Conservation (phyloP, 2,888 invertebrate species). For the Julus scandinavius region DNA sequence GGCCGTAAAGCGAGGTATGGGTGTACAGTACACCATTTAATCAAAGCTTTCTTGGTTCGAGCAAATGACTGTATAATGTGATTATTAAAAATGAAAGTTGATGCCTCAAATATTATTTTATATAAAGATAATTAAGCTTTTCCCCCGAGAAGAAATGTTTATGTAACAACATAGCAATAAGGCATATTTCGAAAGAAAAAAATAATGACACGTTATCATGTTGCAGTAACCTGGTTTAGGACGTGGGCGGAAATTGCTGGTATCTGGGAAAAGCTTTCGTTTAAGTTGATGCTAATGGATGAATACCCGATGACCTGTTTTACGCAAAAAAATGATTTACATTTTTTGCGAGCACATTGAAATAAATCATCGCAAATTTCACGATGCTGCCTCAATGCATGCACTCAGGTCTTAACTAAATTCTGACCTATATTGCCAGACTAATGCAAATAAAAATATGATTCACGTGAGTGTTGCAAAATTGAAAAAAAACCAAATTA, state of each 20-base stretch:
- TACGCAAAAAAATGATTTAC: not conserved
- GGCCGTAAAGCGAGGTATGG: too few relatives aligned
- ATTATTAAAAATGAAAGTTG: too few relatives aligned
- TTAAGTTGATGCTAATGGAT: not conserved
- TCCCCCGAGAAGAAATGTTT: too few relatives aligned
- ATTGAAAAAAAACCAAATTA: conserved; percentile 5
- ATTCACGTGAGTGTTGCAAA: not conserved
- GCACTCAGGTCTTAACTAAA: not conserved
- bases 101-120: too few relatives aligned
- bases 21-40: too few relatives aligned
- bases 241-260: not conserved
- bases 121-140: too few relatives aligned
- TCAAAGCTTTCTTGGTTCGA: too few relatives aligned
- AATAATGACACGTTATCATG: not conserved
- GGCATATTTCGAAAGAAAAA: too few relatives aligned
- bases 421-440: not conserved
- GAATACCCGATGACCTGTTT: not conserved
- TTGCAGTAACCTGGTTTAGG: not conserved
- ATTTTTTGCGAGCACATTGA: not conserved
- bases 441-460: not conserved
- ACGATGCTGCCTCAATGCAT: not conserved
- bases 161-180: too few relatives aligned
- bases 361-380: not conserved
- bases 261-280: conserved; percentile 6
- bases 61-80: too few relatives aligned